Evolutionary conservation across 2,888 invertebrate species (phyloP).

Genomic region (Zeuzera pyrina): DNA sequence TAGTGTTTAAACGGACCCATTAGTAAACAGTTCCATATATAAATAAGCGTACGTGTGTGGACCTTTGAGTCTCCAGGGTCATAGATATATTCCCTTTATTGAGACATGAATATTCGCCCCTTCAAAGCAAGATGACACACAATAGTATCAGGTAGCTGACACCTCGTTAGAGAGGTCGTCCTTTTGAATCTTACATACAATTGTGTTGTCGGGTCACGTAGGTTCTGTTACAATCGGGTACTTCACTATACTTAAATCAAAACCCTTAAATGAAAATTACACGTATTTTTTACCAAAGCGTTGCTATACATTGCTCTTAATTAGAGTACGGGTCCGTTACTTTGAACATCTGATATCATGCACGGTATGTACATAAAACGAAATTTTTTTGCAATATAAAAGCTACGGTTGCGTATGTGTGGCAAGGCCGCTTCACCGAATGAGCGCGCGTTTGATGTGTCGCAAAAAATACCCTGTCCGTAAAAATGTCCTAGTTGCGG

Average conservation of each 20-base stretch:
- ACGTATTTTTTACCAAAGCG: too few relatives aligned
- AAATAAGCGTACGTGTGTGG: too few relatives aligned
- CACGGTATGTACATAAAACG: too few relatives aligned
- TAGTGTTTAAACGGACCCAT: too few relatives aligned
- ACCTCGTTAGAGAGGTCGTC: constrained; percentile 58
- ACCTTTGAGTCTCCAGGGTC: too few relatives aligned
- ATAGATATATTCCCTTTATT: constrained; percentile 37
- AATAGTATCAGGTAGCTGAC: constrained; percentile 64
- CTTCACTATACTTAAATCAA: too few relatives aligned
- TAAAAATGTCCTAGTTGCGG: constrained; percentile 12
- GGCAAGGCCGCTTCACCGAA: constrained; percentile 10
- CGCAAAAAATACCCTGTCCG: background rate
- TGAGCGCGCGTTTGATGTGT: background rate
- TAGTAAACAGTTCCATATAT: too few relatives aligned
- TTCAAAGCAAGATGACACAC: constrained; percentile 48
- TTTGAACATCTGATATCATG: constrained; percentile 5
- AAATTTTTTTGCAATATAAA: constrained; percentile 13
- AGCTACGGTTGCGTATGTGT: constrained; percentile 11
- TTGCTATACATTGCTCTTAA: too few relatives aligned
- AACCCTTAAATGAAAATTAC: too few relatives aligned
- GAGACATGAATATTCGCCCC: constrained; percentile 52
- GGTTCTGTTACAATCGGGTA: constrained; percentile 55
- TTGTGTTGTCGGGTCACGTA: constrained; percentile 49
- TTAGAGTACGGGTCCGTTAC: too few relatives aligned
- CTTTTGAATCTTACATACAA: constrained; percentile 51